phyloP scores from a whole-genome alignment of 2,888 invertebrate species.

The Taphrorychus bicolor region DNA sequence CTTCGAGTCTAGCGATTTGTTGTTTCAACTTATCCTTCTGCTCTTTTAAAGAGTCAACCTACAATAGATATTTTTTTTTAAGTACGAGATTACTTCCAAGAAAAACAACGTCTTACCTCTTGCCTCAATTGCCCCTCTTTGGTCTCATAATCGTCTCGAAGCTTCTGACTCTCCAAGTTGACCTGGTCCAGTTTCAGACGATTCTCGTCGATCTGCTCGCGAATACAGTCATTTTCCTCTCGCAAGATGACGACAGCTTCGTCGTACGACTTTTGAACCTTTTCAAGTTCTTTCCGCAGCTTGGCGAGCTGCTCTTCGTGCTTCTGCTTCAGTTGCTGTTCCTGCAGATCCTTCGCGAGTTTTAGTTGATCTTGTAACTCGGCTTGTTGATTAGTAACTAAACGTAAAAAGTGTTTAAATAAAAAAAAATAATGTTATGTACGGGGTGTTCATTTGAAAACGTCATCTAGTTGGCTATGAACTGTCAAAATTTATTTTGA shows the following conservation, averaged over 20 bases:
- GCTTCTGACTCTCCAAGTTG: slow-evolving; percentile 50
- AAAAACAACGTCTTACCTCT: slow-evolving; percentile 43
- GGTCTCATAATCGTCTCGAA: slow-evolving; percentile 53
- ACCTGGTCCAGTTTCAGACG: slow-evolving; percentile 48
- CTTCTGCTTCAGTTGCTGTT: slow-evolving; percentile 45
- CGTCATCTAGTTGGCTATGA: too few relatives aligned
- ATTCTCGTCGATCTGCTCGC: slow-evolving; percentile 58
- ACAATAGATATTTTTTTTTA: neutral
- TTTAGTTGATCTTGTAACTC: slow-evolving; percentile 52
- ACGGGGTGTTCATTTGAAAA: neutral
- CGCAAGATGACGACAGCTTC: slow-evolving; percentile 57
- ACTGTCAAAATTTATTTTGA: too few relatives aligned
- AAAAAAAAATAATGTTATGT: too few relatives aligned
- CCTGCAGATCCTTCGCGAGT: slow-evolving; percentile 49
- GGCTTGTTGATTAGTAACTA: slow-evolving; percentile 55
- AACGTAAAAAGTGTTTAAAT: neutral
- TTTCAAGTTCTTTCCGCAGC: slow-evolving; percentile 53
- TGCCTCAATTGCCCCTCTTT: slow-evolving; percentile 51
- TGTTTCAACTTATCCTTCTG: slow-evolving; percentile 45
- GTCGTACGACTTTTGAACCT: slow-evolving; percentile 54
- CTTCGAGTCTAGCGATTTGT: slow-evolving; percentile 44
- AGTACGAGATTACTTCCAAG: neutral
- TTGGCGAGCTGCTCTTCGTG: slow-evolving; percentile 54
- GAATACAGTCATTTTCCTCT: slow-evolving; percentile 58
- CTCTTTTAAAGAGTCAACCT: neutral